Evolutionary conservation across 2,888 invertebrate species (phyloP).

Genomic region (Cyrtodaria siliqua): DNA sequence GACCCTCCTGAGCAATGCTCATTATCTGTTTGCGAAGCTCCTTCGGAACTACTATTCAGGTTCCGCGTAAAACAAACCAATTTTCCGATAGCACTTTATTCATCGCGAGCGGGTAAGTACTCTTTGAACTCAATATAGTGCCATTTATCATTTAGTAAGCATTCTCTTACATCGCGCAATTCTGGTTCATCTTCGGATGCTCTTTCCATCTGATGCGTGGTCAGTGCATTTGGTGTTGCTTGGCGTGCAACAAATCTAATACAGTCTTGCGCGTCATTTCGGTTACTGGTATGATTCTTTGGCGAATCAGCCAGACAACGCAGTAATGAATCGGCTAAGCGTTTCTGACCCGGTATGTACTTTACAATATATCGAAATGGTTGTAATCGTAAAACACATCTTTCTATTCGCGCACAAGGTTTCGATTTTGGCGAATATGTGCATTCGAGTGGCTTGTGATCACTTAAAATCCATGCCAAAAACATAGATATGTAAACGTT

Average conservation of each 20-base stretch:
- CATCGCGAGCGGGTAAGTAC: conserved; percentile 7
- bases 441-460: conserved; percentile 22
- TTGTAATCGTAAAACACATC: conserved; percentile 1
- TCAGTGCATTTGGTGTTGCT: conserved; percentile 10
- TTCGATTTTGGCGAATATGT: conserved; percentile 10
- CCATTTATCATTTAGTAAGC: conserved; percentile 17
- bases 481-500: conserved; percentile 70
- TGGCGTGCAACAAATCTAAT: neutral
- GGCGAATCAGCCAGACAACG: neutral
- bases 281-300: neutral
- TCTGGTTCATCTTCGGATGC: conserved; percentile 26
- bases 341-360: conserved; percentile 37
- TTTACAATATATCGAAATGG: neutral
- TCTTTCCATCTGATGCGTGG: conserved; percentile 13
- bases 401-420: neutral
- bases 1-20: conserved; percentile 50
- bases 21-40: conserved; percentile 17
- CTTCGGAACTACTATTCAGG: conserved; percentile 24
- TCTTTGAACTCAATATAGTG: conserved; percentile 10
- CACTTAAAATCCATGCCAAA: neutral
- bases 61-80: conserved; percentile 15
- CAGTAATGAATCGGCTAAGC: neutral
- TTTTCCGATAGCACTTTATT: neutral
- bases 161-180: conserved; percentile 2
- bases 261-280: neutral